Evolutionary conservation across 1,140 invertebrate species (phyloP).

Genomic region (Dreissena polymorpha): DNA sequence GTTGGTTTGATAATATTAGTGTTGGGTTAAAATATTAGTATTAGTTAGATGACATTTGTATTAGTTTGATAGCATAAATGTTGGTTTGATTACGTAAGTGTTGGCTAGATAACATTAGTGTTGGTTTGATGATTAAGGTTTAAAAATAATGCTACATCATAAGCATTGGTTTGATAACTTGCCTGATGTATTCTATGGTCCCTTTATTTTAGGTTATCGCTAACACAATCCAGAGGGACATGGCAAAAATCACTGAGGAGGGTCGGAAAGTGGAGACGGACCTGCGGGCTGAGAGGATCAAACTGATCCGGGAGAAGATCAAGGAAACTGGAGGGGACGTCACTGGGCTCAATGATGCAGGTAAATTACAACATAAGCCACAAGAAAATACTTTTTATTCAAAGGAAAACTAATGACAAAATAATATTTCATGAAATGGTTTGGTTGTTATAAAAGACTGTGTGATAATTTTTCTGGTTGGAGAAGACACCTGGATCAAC

Average conservation of each 20-base stretch:
- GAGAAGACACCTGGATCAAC: neutral
- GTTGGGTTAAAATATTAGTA: too few relatives aligned
- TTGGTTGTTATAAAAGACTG: neutral
- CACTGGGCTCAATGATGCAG: constrained; percentile 33
- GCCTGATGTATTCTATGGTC: neutral
- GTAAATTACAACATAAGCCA: constrained; percentile 25
- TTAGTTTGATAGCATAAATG: too few relatives aligned
- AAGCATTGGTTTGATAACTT: too few relatives aligned
- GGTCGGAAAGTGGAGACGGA: constrained; percentile 69
- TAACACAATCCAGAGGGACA: constrained; percentile 77
- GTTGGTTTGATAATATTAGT: too few relatives aligned
- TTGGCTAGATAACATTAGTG: too few relatives aligned
- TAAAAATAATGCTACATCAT: neutral
- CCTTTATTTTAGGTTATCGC: constrained; percentile 74
- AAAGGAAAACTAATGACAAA: neutral
- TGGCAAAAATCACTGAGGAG: constrained; percentile 72
- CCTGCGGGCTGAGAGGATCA: constrained; percentile 77
- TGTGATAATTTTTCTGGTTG: neutral
- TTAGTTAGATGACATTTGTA: too few relatives aligned
- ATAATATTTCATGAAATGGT: neutral
- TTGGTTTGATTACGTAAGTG: too few relatives aligned
- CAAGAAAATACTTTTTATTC: neutral
- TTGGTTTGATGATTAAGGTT: neutral
- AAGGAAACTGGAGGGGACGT: constrained; percentile 58
- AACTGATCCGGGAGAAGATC: constrained; percentile 74